Percentiles rank a stretch among this genome's conserved stretches.
phyloP scores from a whole-genome alignment of 2,113 vertebrate species.

The Cyphomyrus discorhynchus region DNA sequence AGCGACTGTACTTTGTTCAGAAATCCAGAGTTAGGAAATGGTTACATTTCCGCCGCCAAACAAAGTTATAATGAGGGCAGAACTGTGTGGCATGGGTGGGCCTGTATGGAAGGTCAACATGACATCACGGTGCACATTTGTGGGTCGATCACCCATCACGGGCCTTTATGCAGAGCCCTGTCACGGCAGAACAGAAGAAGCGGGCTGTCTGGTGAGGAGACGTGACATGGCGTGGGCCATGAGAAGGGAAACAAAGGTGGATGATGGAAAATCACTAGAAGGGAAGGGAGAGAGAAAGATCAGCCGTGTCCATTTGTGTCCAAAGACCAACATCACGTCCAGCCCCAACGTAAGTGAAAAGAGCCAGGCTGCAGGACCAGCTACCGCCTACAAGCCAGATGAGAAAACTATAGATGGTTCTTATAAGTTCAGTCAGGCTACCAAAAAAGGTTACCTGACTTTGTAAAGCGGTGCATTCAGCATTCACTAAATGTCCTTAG shows the following conservation, averaged over 20 bases:
- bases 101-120: not conserved
- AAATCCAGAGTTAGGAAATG: not conserved
- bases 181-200: not conserved
- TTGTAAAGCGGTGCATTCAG: not conserved
- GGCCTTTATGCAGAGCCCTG: not conserved
- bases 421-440: not conserved
- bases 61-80: not conserved
- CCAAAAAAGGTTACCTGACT: not conserved
- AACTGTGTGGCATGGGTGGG: not conserved
- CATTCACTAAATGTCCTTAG: not conserved
- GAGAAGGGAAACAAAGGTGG: not conserved
- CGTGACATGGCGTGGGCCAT: not conserved
- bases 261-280: not conserved
- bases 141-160: not conserved
- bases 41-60: not conserved
- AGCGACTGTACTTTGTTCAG: not conserved
- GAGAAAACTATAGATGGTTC: not conserved
- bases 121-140: not conserved
- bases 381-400: not conserved
- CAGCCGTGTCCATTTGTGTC: not conserved
- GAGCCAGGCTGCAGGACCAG: not conserved
- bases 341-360: not conserved
- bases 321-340: not conserved
- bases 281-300: not conserved
- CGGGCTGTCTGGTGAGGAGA: not conserved